A percentile compares a stretch with the other conserved stretches of the same genome.
Evolutionary conservation across 2,888 invertebrate species (phyloP).

Genomic region (Polietes domitor): DNA sequence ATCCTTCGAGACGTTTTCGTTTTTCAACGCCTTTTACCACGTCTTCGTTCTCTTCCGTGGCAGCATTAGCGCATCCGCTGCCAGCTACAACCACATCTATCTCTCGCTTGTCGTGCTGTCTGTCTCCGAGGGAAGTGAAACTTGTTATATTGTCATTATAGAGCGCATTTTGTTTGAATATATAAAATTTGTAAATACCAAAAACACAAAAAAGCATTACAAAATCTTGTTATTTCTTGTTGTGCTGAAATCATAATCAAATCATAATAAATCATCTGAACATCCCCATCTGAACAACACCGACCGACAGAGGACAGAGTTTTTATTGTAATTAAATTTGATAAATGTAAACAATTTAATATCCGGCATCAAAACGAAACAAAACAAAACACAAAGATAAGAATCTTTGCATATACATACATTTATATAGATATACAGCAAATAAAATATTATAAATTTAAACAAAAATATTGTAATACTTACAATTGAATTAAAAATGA

Average conservation of each 20-base stretch:
- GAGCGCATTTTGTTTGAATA: background rate
- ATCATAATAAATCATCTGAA: background rate
- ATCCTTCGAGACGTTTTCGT: background rate
- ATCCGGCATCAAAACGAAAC: conserved; percentile 40
- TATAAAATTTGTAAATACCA: background rate
- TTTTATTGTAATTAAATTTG: conserved; percentile 45
- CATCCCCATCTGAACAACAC: background rate
- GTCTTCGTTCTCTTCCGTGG: background rate
- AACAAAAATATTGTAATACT: background rate
- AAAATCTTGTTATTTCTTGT: background rate
- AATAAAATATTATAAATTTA: background rate
- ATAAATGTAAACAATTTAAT: conserved; percentile 39
- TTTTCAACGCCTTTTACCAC: background rate
- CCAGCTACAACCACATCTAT: background rate
- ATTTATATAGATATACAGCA: background rate
- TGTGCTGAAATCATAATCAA: background rate
- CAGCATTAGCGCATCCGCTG: background rate
- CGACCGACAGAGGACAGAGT: background rate
- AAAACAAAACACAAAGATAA: background rate
- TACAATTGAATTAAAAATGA: background rate
- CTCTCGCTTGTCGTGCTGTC: too few species aligned
- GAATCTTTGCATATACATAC: background rate
- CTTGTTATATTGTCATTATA: too few species aligned
- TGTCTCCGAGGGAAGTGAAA: too few species aligned
- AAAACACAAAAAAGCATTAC: background rate